A percentile compares a stretch with the other conserved stretches of the same genome.
These are phyloP conservation scores for Eremobia ochroleuca DNA, from an alignment of 2,888 invertebrate genomes.

Conservation along the genomic window DNA sequence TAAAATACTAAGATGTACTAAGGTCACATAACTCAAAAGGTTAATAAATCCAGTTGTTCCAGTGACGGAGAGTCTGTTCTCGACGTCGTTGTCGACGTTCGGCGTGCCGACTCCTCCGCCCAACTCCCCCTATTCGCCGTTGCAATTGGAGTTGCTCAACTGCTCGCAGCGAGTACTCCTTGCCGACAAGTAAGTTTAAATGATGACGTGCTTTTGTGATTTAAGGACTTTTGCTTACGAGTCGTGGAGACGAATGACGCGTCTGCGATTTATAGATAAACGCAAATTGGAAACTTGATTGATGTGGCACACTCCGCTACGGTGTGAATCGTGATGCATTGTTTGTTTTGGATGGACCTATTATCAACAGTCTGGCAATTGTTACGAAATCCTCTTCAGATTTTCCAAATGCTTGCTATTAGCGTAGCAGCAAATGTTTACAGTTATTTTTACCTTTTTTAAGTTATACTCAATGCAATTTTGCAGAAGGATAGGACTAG, in stretches of 20 bases:
- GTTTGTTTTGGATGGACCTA: neutral
- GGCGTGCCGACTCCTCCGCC: conserved; percentile 94
- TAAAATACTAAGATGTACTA: conserved; percentile 54
- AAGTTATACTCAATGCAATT: neutral
- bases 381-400: neutral
- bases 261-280: conserved; percentile 20
- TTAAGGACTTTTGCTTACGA: conserved; percentile 12
- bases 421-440: neutral
- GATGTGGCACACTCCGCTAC: conserved; percentile 12
- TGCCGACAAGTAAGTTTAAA: conserved; percentile 83
- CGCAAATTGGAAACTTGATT: conserved; percentile 20
- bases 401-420: conserved; percentile 6
- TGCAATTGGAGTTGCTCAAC: conserved; percentile 92
- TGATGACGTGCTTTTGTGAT: conserved; percentile 20
- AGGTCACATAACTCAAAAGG: conserved; percentile 58
- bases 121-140: conserved; percentile 93
- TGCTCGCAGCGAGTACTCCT: conserved; percentile 89
- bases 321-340: conserved; percentile 22
- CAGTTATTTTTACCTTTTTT: neutral
- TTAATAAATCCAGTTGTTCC: conserved; percentile 71
- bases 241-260: conserved; percentile 5
- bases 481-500: neutral
- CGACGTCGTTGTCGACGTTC: conserved; percentile 92
- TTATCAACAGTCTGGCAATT: conserved; percentile 3
- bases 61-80: conserved; percentile 93